Conservation (phyloP, 2,888 invertebrate genomes). For the Microdon myrmicae region DNA sequence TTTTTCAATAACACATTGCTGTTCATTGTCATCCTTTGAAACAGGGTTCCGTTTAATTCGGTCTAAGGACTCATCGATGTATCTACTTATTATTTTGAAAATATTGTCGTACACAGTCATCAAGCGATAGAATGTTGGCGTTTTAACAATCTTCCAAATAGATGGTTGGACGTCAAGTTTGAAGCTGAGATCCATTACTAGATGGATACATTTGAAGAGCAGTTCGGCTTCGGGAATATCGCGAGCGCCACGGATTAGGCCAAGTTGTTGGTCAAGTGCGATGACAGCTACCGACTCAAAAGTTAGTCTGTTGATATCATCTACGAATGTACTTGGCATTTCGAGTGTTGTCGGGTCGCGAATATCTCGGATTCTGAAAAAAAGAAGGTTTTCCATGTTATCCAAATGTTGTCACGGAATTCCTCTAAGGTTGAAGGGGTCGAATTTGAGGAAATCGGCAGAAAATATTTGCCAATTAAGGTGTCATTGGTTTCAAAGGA, state of each 20-base stretch:
- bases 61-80: slow-evolving; percentile 60
- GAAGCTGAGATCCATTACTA: slow-evolving; percentile 49
- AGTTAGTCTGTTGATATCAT: slow-evolving; percentile 69
- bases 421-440: slow-evolving; percentile 44
- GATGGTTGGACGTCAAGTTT: slow-evolving; percentile 61
- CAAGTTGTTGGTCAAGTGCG: slow-evolving; percentile 60
- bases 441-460: background rate
- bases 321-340: slow-evolving; percentile 65
- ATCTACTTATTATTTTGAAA: slow-evolving; percentile 56
- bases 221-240: slow-evolving; percentile 55
- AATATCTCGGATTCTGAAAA: slow-evolving; percentile 58
- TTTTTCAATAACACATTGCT: slow-evolving; percentile 69
- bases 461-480: no score
- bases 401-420: slow-evolving; percentile 30
- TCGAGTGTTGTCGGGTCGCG: slow-evolving; percentile 55
- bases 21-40: slow-evolving; percentile 54
- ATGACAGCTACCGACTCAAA: slow-evolving; percentile 68
- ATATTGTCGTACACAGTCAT: slow-evolving; percentile 55
- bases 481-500: background rate
- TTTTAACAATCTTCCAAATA: slow-evolving; percentile 59
- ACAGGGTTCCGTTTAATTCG: slow-evolving; percentile 37
- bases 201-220: slow-evolving; percentile 50
- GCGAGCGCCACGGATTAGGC: slow-evolving; percentile 46
- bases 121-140: slow-evolving; percentile 58
- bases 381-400: background rate